Evolutionary conservation across 2,113 vertebrate genomes (phyloP).

Genomic region (Chamaea fasciata): DNA sequence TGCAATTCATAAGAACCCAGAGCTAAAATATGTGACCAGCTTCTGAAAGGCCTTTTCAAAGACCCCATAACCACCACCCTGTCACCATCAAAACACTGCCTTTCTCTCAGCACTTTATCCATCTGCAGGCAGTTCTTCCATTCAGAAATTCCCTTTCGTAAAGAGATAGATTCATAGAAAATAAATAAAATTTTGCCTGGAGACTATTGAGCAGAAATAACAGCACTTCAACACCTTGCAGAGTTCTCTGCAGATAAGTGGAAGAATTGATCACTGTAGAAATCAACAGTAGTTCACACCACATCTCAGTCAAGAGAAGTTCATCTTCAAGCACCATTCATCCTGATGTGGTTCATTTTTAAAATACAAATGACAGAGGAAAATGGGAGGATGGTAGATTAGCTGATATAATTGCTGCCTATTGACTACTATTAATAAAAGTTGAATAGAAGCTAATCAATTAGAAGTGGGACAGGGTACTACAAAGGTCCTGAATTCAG

Average conservation of each 20-base stretch:
- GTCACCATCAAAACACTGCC: not conserved
- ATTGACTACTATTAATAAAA: not conserved
- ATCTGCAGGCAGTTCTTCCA: not conserved
- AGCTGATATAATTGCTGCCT: not conserved
- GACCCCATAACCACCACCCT: not conserved
- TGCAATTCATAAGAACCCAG: not conserved
- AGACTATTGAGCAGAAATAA: not conserved
- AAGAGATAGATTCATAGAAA: not conserved
- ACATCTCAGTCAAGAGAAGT: not conserved
- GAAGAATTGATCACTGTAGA: not conserved
- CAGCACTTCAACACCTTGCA: not conserved
- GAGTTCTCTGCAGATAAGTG: not conserved
- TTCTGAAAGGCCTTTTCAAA: not conserved
- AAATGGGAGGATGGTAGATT: not conserved
- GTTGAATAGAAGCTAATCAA: not conserved
- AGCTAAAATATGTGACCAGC: accelerated
- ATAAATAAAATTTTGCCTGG: not conserved
- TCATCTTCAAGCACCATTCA: not conserved
- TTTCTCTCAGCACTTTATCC: not conserved
- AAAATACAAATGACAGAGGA: not conserved
- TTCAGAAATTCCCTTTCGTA: not conserved
- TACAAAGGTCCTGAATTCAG: not conserved
- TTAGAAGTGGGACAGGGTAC: not conserved
- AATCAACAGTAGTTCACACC: not conserved
- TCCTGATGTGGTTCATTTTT: not conserved